phyloP scores from a whole-genome alignment of 2,113 vertebrate genomes.

The Merops nubicus region DNA sequence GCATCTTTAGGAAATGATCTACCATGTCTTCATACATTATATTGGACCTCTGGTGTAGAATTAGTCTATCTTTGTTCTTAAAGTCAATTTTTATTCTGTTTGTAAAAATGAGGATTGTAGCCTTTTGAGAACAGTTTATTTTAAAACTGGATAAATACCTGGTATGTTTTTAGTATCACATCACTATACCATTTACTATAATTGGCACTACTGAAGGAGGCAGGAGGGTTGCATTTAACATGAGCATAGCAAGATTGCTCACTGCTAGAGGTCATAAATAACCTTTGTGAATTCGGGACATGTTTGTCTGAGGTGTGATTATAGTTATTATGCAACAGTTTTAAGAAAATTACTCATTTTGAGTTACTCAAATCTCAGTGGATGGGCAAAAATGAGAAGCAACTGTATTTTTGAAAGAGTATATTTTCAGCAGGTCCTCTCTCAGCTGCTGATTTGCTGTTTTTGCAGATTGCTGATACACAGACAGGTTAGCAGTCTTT shows the following conservation, averaged over 20 bases:
- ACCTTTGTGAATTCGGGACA: not conserved
- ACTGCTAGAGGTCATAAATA: not conserved
- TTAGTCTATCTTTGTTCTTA: not conserved
- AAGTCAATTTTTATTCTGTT: not conserved
- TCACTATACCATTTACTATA: not conserved
- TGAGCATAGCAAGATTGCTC: not conserved
- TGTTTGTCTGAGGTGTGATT: slow-evolving; percentile 7
- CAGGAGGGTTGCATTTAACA: not conserved
- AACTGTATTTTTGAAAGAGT: not conserved
- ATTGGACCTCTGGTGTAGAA: not conserved
- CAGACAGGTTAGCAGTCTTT: not conserved
- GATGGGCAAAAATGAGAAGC: not conserved
- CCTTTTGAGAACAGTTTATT: not conserved
- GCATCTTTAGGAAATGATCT: not conserved
- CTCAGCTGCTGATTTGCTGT: not conserved
- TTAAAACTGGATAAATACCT: slow-evolving; percentile 18
- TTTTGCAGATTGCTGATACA: not conserved
- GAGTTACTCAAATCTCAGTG: not conserved
- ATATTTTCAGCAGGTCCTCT: not conserved
- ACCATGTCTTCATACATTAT: not conserved
- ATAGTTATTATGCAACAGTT: slow-evolving; percentile 19
- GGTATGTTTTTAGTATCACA: not conserved
- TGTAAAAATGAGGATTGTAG: not conserved
- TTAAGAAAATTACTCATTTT: not conserved
- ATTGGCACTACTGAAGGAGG: not conserved